A percentile compares a stretch with the other conserved stretches of the same genome.
Conservation (phyloP, 2,113 vertebrate species). For the Oncorhynchus nerka region DNA sequence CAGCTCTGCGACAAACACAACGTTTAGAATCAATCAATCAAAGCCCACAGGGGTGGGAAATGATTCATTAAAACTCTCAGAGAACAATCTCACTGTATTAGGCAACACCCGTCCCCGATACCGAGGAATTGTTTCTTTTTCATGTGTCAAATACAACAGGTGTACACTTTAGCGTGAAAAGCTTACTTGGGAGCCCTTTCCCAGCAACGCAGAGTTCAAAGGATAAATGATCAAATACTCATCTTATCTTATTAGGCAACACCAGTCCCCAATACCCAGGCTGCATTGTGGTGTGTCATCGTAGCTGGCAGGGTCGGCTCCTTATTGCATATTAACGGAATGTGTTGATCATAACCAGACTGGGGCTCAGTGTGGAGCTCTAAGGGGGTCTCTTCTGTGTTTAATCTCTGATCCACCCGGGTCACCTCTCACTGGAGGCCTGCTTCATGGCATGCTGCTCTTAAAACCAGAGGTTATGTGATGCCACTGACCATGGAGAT, state of each 20-base stretch:
- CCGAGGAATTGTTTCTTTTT: too few relatives aligned
- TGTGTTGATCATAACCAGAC: slow-evolving; percentile 48
- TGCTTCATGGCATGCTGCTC: neutral
- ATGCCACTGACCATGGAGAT: neutral
- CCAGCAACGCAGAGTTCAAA: too few relatives aligned
- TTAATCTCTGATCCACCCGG: neutral
- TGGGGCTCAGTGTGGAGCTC: slow-evolving; percentile 25
- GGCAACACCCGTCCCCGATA: too few relatives aligned
- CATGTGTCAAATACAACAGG: too few relatives aligned
- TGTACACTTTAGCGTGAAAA: too few relatives aligned
- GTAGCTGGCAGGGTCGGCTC: slow-evolving; percentile 12
- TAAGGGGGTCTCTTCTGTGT: slow-evolving; percentile 18
- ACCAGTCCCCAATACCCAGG: neutral
- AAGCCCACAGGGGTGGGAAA: neutral
- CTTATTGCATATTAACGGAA: slow-evolving; percentile 38
- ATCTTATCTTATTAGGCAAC: neutral
- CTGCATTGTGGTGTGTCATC: neutral
- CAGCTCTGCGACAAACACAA: too few relatives aligned
- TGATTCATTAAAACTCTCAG: neutral
- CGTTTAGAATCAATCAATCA: neutral
- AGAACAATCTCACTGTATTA: too few relatives aligned
- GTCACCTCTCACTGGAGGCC: neutral
- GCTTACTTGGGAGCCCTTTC: too few relatives aligned
- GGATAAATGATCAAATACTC: too few relatives aligned
- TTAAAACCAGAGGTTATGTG: neutral